Evolutionary conservation across 1,140 invertebrate genomes (phyloP).

Genomic region (Stegodyphus dumicola): DNA sequence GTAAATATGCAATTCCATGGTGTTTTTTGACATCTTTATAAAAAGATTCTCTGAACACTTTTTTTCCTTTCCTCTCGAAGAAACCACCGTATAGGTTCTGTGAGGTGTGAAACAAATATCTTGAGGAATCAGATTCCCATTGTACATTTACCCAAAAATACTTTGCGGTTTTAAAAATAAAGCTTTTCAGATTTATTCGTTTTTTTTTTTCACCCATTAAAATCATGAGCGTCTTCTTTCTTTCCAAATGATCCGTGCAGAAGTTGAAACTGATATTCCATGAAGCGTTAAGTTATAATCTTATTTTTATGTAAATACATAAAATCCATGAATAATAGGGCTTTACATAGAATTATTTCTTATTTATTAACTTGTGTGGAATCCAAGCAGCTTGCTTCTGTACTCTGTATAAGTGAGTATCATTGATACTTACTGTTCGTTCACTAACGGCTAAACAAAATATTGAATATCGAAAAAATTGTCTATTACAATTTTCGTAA

Average conservation of each 20-base stretch:
- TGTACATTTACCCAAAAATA: conserved; percentile 9
- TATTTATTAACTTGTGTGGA: no score
- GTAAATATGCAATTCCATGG: conserved; percentile 18
- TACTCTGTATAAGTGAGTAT: no score
- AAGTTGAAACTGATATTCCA: not conserved
- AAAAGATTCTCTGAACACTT: conserved; percentile 7
- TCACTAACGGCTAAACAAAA: no score
- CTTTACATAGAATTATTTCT: no score
- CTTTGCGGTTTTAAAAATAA: no score
- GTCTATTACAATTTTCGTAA: no score
- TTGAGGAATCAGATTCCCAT: conserved; percentile 16
- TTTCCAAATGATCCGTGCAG: conserved; percentile 23
- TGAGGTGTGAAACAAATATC: conserved; percentile 39
- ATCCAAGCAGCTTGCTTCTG: no score
- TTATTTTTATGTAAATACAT: conserved; percentile 45
- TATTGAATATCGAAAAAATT: no score
- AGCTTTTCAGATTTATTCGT: no score
- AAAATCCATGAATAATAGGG: no score
- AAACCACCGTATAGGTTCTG: not conserved
- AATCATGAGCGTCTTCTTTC: conserved; percentile 3
- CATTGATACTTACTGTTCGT: no score
- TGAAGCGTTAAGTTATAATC: conserved; percentile 8
- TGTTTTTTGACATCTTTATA: conserved; percentile 23
- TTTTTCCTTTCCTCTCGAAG: conserved; percentile 1
- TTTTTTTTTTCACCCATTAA: no score